phyloP scores from a whole-genome alignment of 2,888 invertebrate genomes.

The Stramonita haemastoma region DNA sequence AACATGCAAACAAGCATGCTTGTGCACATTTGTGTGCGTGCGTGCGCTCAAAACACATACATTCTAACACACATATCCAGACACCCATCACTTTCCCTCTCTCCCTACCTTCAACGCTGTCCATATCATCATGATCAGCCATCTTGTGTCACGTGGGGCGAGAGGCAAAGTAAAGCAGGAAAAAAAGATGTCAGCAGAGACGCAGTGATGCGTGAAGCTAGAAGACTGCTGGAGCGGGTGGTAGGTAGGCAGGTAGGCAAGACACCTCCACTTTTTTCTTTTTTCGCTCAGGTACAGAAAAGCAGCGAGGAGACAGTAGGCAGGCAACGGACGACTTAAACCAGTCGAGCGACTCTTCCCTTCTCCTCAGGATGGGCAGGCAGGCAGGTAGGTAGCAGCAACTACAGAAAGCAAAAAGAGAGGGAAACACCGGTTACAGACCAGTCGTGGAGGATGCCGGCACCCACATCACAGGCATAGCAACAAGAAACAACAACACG shows the following conservation, averaged over 20 bases:
- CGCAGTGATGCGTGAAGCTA: constrained; percentile 6
- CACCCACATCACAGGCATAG: constrained; percentile 22
- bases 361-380: not conserved
- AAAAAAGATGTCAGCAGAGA: not conserved
- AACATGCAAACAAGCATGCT: not conserved
- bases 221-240: too few relatives aligned
- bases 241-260: not conserved
- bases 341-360: not conserved
- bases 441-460: not conserved
- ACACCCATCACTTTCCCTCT: not conserved
- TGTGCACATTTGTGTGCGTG: too few relatives aligned
- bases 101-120: constrained; percentile 42
- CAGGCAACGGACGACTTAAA: not conserved
- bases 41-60: not conserved
- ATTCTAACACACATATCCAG: not conserved
- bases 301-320: not conserved
- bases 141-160: constrained; percentile 37
- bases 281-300: not conserved
- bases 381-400: constrained; percentile 7
- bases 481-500: constrained; percentile 28
- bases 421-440: not conserved
- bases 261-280: constrained; percentile 4
- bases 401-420: not conserved
- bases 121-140: constrained; percentile 44
- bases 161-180: not conserved